Evolutionary conservation across 1,140 invertebrate species (phyloP).

Genomic region (Pogonognathellus flavescens): DNA sequence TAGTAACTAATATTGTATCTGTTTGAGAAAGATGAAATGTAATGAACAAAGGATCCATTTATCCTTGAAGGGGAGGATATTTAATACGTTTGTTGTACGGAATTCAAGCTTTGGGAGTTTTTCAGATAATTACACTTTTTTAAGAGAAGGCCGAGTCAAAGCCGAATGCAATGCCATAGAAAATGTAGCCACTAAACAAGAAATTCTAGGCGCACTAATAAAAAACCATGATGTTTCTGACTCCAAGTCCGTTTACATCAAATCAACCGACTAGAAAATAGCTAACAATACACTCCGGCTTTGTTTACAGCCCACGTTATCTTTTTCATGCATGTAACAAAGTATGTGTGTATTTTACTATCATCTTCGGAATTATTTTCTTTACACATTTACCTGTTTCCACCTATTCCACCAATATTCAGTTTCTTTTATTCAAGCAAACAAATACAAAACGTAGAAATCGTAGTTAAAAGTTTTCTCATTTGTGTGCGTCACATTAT

Average conservation of each 20-base stretch:
- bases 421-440: neutral
- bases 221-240: slow-evolving; percentile 56
- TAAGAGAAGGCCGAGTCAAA: slow-evolving; percentile 53
- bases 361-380: neutral
- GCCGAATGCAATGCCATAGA: slow-evolving; percentile 50
- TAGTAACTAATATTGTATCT: slow-evolving; percentile 54
- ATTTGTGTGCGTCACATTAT: no score
- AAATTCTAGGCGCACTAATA: slow-evolving; percentile 59
- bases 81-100: slow-evolving; percentile 64
- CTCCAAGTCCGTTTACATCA: slow-evolving; percentile 45
- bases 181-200: slow-evolving; percentile 62
- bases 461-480: neutral
- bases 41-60: slow-evolving; percentile 66
- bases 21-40: slow-evolving; percentile 60
- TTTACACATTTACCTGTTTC: neutral
- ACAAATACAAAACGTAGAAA: neutral
- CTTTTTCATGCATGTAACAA: neutral
- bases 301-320: slow-evolving; percentile 27
- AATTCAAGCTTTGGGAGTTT: slow-evolving; percentile 63
- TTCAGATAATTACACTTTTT: slow-evolving; percentile 67
- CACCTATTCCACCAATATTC: neutral
- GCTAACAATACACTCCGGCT: slow-evolving; percentile 20
- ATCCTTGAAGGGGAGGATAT: slow-evolving; percentile 65
- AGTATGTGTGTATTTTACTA: neutral
- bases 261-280: slow-evolving; percentile 42